Conservation (phyloP, 92 coral and sea anemone species). For the Galaxea fascicularis region DNA sequence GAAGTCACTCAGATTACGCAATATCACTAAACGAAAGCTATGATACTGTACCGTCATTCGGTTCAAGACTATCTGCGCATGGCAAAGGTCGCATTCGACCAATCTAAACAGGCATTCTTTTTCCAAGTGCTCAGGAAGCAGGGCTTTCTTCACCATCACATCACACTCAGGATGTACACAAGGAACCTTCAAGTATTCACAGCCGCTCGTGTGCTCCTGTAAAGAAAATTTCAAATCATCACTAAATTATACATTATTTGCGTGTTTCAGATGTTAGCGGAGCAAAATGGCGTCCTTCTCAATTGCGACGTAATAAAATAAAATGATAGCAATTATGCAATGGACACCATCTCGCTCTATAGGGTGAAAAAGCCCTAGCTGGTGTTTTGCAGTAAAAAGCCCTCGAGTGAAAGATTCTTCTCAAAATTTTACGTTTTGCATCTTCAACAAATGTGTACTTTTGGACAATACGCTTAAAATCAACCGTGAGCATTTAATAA, state of each 20-base stretch:
- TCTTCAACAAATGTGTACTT: too few relatives aligned
- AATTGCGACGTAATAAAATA: too few relatives aligned
- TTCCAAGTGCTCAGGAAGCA: conserved; percentile 50
- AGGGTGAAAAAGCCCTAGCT: too few relatives aligned
- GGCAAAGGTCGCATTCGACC: conserved; percentile 32
- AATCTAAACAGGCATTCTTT: conserved; percentile 55
- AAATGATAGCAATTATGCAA: too few relatives aligned
- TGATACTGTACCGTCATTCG: background rate
- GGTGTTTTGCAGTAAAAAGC: too few relatives aligned
- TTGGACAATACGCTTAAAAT: too few relatives aligned
- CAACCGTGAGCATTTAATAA: too few relatives aligned
- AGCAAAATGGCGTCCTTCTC: too few relatives aligned
- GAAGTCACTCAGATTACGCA: background rate
- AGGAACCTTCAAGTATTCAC: conserved; percentile 49
- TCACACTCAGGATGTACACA: conserved; percentile 63
- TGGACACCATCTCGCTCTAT: too few relatives aligned
- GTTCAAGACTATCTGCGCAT: conserved; percentile 6
- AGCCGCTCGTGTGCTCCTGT: conserved; percentile 46
- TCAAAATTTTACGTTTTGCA: too few relatives aligned
- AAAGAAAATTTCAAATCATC: background rate
- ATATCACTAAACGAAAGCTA: background rate
- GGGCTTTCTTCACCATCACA: conserved; percentile 43
- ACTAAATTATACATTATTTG: background rate
- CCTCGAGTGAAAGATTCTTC: too few relatives aligned
- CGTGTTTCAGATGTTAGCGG: background rate